These are phyloP conservation scores for Microdon myrmicae DNA, from an alignment of 2,888 invertebrate genomes.

Conservation along the genomic window DNA sequence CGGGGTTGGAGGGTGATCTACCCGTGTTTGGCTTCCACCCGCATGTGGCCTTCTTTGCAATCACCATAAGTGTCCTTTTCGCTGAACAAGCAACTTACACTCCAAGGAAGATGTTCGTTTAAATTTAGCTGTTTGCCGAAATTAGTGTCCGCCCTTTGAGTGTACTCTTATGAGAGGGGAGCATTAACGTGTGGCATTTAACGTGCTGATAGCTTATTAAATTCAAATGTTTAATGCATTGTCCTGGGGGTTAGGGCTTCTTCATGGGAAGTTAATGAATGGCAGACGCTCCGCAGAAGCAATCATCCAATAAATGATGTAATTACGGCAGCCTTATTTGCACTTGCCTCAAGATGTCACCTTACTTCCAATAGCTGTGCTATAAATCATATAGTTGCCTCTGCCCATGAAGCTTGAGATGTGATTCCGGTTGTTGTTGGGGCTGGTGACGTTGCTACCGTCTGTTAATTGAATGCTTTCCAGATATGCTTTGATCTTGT, in stretches of 20 bases:
- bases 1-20: slow-evolving; percentile 31
- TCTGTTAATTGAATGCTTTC: slow-evolving; percentile 55
- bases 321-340: slow-evolving; percentile 49
- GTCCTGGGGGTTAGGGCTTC: slow-evolving; percentile 7
- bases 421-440: background rate
- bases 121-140: background rate
- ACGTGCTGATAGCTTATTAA: slow-evolving; percentile 38
- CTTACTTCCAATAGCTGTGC: slow-evolving; percentile 31
- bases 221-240: slow-evolving; percentile 44
- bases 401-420: background rate
- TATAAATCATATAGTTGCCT: slow-evolving; percentile 37
- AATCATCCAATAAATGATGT: slow-evolving; percentile 51
- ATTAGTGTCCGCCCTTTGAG: slow-evolving; percentile 10
- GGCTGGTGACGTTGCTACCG: slow-evolving; percentile 11
- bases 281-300: slow-evolving; percentile 14
- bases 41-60: slow-evolving; percentile 21
- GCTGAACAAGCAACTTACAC: slow-evolving; percentile 22
- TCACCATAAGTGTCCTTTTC: slow-evolving; percentile 9
- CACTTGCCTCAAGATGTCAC: slow-evolving; percentile 29
- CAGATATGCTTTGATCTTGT: slow-evolving; percentile 56
- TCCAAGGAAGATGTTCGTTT: slow-evolving; percentile 23
- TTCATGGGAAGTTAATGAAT: background rate
- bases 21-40: slow-evolving; percentile 15
- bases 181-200: slow-evolving; percentile 18
- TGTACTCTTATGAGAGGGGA: background rate